Base-by-base conservation (phyloP, 2,113 vertebrate species). In the Paramormyrops kingsleyae region DNA sequence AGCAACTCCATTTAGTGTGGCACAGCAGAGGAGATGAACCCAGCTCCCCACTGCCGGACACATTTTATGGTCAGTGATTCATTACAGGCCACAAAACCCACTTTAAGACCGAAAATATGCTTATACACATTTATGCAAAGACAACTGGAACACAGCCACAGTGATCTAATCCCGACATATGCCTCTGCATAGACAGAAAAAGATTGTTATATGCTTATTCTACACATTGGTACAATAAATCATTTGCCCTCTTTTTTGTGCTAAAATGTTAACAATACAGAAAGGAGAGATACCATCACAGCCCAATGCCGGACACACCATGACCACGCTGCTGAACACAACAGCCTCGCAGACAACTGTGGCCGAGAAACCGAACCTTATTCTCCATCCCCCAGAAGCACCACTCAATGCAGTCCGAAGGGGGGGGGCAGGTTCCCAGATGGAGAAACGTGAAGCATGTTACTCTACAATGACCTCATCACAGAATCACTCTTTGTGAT, bases 381-480 rank as follows among this genome's bases (percentile, higher is more conserved):
- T 94, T 92, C 92, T 93, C 84, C 9, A 90, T 80, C 88, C 89
- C 89, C 44, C 89, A 93, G 92, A 92, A 93, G 91, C 88, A 90
- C 91, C 88, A 93, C 87, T 93, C 85, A 92, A 93, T 92, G 7
- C 93, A 95, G 92, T 91, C 92, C 88, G 88, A 42, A 47, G 49
- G 66, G 12, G 42, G 17, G 70, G 17, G 24, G 47, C 8, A 93
- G 93, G 93, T 92, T 93, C 95, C 92, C 94, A 96, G 95, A 96
- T 94, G 95, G 93, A 95, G 95, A 95, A 95, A 95, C 95, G 95
- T 94, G 95, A 96, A 95, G 94, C 95, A 94, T 94, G 95, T 96
- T 94, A 93, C 93, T 96, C 91, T 91, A 92, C 91, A 91, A 94
- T 96, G 96, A 97, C 96, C 94, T 96, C 96, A 96, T 93, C 91